Evolutionary conservation across 2,888 invertebrate species (phyloP), one percentile per base, ranked within the genome.

Genomic region (Julus scanicus): DNA sequence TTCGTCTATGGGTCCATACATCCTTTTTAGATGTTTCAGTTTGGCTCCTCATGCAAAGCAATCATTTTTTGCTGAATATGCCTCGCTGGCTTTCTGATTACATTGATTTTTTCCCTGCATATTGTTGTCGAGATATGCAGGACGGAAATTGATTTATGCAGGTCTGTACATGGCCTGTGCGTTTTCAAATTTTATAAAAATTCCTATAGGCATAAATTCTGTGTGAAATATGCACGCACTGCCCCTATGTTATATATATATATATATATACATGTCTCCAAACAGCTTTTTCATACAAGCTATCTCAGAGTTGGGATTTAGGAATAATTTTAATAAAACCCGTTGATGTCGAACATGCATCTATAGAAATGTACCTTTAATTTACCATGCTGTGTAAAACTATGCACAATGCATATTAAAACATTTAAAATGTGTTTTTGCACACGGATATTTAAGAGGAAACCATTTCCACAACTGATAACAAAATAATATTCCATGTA

Each of bases 41-140:
- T 80, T 80, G 80, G 80, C 80, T 80, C 80, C 37, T 80, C 80
- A 80, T 80, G 80, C 80, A 80, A 80, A 80, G 80, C 80, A 80
- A 80, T 80, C 80, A 80, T 80, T 80, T 80, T 80, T 80, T 80
- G 80, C 80, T 80, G 80, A 80, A 80, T 80, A 80, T 80, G 80
- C 80, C 80, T 80, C 80, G 80, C 80, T 80, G 80, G 80, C 80
- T 80, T 80, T 80, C 80, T 80, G 80, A 80, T 80, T 80, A 80
- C 80, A 80, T 80, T 80, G 80, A 80, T 80, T 80, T 80, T 71
- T 80, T 80, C 37, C 80, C 80, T 80, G 80, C 37, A 80, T 80
- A 80, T 80, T 80, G 80, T 80, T 80, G 29, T 80, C 80, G 80
- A 13, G 80, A 80, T 37, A 80, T 80, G 8, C 80, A 37, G 80